phyloP scores from a whole-genome alignment of 2,797 vertebrate genomes.

The Peromyscus attwateri region DNA sequence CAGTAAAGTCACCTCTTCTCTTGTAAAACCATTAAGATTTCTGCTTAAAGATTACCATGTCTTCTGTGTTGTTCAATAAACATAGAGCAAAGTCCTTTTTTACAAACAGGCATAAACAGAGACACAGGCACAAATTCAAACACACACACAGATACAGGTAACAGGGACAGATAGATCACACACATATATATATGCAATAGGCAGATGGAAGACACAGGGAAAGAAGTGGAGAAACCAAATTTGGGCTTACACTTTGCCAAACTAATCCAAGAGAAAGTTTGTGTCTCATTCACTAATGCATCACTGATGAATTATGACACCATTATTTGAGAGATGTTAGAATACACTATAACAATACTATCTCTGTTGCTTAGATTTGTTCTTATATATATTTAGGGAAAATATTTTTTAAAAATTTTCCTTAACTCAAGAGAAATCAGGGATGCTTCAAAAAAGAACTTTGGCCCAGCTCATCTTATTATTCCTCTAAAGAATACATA shows the following conservation, averaged over 20 bases:
- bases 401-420: background rate
- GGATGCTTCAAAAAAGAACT: background rate
- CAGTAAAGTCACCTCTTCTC: background rate
- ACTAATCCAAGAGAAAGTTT: background rate
- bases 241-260: background rate
- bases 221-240: background rate
- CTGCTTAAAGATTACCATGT: background rate
- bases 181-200: background rate
- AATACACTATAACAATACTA: background rate
- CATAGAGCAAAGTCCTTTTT: background rate
- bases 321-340: slow-evolving; percentile 22
- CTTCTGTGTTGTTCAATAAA: background rate
- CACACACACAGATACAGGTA: background rate
- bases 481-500: slow-evolving; percentile 6
- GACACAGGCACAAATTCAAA: background rate
- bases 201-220: background rate
- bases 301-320: background rate
- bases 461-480: background rate
- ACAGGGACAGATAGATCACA: background rate
- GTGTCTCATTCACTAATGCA: background rate
- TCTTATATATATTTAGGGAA: slow-evolving; percentile 31
- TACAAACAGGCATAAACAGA: background rate
- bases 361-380: slow-evolving; percentile 27
- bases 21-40: background rate
- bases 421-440: slow-evolving; percentile 64